Base-by-base conservation (phyloP, 1,140 invertebrate genomes). In the Grapholita molesta region DNA sequence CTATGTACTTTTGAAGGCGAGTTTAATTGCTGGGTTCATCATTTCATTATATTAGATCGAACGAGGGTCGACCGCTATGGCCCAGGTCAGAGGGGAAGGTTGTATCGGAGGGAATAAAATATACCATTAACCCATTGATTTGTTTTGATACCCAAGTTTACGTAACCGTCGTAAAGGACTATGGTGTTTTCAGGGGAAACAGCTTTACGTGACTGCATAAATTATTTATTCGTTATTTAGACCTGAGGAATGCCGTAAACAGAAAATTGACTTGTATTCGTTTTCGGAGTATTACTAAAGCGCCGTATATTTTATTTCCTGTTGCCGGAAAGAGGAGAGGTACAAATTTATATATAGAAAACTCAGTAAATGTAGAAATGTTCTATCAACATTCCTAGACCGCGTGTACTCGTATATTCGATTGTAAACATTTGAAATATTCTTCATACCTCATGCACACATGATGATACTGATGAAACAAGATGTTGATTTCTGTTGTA, bases 1-100 rank as follows among this genome's bases (percentile, higher is more conserved):
- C n/a, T 21, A 38, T 38, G n/a, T 57, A 57, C 55, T 61, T 61
- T 61, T 1, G 24, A 30, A 25, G 55, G 55, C 28, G 55, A 61
- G 55, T 25, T 61, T 61, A 61, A 61, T 61, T 61, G 55, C 23
- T 28, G 24, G 55, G 25, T 61, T 61, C 55, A 61, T 61, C 55
- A 61, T 61, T 55, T 55, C 23, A 55, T 55, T 61, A 30, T 61
- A 61, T 61, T 61, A 30, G 12, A 61, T 61, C 55, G 55, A 61
- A 28, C 25, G 25, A 61, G 55, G 55, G 55, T 61, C 28, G 55
- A 23, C 21, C 24, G 28, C 55, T 25, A 61, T 61, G 9, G 25
- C 30, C 30, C n/a, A 32, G 55, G 55, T 8, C 55, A 61, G 32
- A 61, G 25, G 55, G 55, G 24, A 30, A 24, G 53, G 23, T 57